phyloP scores from a whole-genome alignment of 2,113 vertebrate genomes.

The Boleophthalmus pectinirostris region DNA sequence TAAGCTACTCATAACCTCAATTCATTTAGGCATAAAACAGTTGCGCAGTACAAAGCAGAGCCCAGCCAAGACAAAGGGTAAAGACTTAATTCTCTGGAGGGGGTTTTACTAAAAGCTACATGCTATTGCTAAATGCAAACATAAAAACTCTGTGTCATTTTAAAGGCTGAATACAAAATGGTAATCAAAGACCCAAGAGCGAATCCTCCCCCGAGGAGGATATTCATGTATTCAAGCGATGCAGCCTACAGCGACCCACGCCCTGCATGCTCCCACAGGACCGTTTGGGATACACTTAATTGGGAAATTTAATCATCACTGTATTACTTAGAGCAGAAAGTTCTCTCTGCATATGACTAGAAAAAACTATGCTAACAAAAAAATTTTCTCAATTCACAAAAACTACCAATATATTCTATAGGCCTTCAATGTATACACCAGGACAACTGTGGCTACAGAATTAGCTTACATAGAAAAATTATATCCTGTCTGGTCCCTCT shows the following conservation, averaged over 20 bases:
- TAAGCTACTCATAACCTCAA: slow-evolving; percentile 17
- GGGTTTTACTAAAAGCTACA: slow-evolving; percentile 46
- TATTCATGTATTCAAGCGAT: slow-evolving; percentile 40
- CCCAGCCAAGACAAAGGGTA: slow-evolving; percentile 29
- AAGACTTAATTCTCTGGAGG: slow-evolving; percentile 47
- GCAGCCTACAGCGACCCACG: slow-evolving; percentile 39
- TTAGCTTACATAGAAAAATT: too few species aligned
- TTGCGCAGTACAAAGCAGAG: slow-evolving; percentile 14
- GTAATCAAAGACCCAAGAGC: slow-evolving; percentile 58
- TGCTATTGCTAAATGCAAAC: slow-evolving; percentile 48
- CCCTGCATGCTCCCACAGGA: not conserved
- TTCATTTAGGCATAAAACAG: slow-evolving; percentile 33
- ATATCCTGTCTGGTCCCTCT: too few species aligned
- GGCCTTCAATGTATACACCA: too few species aligned
- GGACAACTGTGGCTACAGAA: too few species aligned
- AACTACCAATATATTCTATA: too few species aligned
- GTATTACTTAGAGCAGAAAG: not conserved
- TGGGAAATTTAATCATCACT: slow-evolving; percentile 10
- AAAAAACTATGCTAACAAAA: too few species aligned
- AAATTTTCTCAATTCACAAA: too few species aligned
- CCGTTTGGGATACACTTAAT: not conserved
- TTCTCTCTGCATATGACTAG: not conserved
- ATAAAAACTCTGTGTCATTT: slow-evolving; percentile 50
- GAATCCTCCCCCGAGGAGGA: slow-evolving; percentile 55
- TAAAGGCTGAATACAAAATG: slow-evolving; percentile 43